phyloP scores from a whole-genome alignment of 2,888 invertebrate genomes.

The Laothoe populi region DNA sequence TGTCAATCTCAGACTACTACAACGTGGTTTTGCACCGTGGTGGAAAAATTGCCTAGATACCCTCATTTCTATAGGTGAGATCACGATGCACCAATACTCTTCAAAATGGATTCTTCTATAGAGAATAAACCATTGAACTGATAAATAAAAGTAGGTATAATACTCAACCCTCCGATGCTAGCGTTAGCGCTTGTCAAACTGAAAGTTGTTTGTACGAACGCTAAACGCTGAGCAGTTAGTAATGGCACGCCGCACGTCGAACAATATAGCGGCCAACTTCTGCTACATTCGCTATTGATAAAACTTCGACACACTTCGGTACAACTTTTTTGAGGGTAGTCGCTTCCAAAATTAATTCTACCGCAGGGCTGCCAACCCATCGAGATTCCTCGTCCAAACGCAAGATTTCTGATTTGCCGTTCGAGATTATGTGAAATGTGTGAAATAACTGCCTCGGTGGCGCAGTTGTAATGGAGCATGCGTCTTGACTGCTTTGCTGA shows the following conservation, averaged over 20 bases:
- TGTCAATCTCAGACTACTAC: no score
- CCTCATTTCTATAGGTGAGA: no score
- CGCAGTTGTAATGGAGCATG: no score
- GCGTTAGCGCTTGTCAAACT: neutral
- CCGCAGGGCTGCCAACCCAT: constrained; percentile 23
- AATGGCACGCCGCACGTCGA: constrained; percentile 14
- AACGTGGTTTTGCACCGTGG: no score
- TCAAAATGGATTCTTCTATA: no score
- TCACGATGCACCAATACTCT: no score
- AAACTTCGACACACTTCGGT: constrained; percentile 38
- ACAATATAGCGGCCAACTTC: constrained; percentile 21
- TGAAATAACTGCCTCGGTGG: no score
- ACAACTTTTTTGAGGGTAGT: constrained; percentile 43
- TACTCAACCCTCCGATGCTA: neutral
- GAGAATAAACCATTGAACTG: neutral
- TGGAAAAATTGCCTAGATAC: no score
- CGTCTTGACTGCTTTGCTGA: no score
- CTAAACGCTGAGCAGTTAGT: constrained; percentile 20
- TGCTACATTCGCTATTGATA: constrained; percentile 27
- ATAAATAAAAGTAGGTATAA: neutral
- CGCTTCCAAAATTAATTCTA: constrained; percentile 52
- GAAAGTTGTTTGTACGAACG: neutral
- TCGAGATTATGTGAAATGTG: no score
- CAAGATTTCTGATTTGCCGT: no score
- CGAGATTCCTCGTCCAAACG: no score